phyloP scores from a whole-genome alignment of 2,797 vertebrate species.

The Mionectes olivaceus region DNA sequence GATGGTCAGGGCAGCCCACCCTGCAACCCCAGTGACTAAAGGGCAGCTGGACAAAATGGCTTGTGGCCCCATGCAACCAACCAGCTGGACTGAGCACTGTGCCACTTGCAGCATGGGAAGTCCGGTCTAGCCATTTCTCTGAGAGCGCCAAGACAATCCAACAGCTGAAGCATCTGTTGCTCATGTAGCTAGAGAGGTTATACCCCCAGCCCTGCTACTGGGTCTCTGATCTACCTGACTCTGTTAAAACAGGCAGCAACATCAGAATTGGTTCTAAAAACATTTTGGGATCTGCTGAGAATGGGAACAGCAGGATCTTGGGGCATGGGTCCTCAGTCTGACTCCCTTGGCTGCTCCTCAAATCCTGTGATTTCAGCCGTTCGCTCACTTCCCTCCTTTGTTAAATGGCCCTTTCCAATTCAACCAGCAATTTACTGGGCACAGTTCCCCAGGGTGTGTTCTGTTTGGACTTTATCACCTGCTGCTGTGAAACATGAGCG shows the following conservation, averaged over 20 bases:
- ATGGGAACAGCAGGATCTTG: background rate
- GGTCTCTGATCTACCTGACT: background rate
- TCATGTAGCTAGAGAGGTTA: background rate
- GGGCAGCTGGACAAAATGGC: background rate
- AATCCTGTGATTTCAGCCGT: background rate
- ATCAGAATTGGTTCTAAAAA: background rate
- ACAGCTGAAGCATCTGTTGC: background rate
- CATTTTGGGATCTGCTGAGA: background rate
- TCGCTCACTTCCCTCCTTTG: background rate
- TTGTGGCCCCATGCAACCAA: background rate
- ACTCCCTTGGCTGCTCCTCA: background rate
- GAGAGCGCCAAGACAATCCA: background rate
- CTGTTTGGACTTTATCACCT: background rate
- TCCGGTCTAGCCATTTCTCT: background rate
- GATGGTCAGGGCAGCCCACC: background rate
- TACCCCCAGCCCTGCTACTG: background rate
- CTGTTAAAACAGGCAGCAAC: background rate
- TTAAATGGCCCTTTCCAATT: background rate
- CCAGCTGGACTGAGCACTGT: background rate
- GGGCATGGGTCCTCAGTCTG: background rate
- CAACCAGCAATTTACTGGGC: background rate
- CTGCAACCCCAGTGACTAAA: background rate
- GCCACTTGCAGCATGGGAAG: fast-evolving
- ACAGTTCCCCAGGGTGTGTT: background rate
- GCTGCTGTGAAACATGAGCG: background rate